A percentile compares a stretch with the other conserved stretches of the same genome.
Evolutionary conservation across 1,140 invertebrate species (phyloP).

Genomic region (Monochamus saltuarius): DNA sequence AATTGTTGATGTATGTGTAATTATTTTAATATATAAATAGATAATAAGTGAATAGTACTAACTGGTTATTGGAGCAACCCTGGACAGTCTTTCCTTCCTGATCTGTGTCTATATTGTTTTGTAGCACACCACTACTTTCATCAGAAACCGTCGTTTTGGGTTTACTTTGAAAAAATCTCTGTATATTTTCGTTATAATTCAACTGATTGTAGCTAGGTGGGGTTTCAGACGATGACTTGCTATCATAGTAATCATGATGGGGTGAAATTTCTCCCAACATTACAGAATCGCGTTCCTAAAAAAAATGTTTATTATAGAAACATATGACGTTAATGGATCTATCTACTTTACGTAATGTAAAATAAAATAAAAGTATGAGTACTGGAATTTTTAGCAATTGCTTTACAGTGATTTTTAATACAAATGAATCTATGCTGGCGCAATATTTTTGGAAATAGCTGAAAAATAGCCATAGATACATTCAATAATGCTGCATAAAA

Average conservation of each 20-base stretch:
- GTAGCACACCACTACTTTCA: slow-evolving; percentile 49
- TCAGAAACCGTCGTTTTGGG: slow-evolving; percentile 62
- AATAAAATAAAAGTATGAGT: too few relatives aligned
- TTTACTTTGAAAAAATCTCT: slow-evolving; percentile 82
- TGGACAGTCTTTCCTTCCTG: slow-evolving; percentile 41
- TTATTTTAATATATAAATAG: too few relatives aligned
- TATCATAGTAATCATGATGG: slow-evolving; percentile 78
- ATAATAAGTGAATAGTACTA: slow-evolving; percentile 26
- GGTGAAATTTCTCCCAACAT: slow-evolving; percentile 85
- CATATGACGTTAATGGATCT: too few relatives aligned
- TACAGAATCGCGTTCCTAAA: slow-evolving; percentile 75
- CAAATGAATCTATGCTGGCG: background rate
- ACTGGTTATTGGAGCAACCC: slow-evolving; percentile 42
- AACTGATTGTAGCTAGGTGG: slow-evolving; percentile 83
- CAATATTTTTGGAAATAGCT: too few relatives aligned
- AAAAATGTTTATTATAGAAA: slow-evolving; percentile 26
- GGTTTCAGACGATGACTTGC: slow-evolving; percentile 79
- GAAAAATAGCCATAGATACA: too few relatives aligned
- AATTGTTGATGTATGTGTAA: too few relatives aligned
- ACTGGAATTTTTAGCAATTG: too few relatives aligned
- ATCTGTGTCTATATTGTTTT: slow-evolving; percentile 41
- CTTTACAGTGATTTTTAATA: background rate
- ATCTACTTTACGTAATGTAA: too few relatives aligned
- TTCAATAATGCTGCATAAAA: too few relatives aligned
- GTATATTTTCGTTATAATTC: slow-evolving; percentile 84